phyloP scores from a whole-genome alignment of 1,140 invertebrate genomes.

The Marisa cornuarietis region DNA sequence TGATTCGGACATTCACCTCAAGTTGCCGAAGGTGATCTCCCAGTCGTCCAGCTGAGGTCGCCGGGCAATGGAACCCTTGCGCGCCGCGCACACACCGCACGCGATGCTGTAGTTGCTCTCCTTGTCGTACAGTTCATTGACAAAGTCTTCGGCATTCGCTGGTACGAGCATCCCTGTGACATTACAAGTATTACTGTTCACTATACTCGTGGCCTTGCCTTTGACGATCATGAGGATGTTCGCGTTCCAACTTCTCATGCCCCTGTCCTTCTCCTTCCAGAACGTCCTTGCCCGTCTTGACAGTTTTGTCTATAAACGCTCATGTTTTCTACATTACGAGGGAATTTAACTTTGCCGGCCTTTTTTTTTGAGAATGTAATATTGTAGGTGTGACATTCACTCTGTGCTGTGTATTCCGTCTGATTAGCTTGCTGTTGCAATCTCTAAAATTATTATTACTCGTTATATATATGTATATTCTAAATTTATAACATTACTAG shows the following conservation, averaged over 20 bases:
- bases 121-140: slow-evolving; percentile 7
- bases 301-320: background rate
- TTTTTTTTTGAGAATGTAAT: too few species aligned
- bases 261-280: too few species aligned
- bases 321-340: background rate
- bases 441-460: too few species aligned
- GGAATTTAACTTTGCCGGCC: background rate
- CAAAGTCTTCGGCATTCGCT: background rate
- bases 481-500: too few species aligned
- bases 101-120: slow-evolving; percentile 12
- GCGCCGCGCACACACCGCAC: slow-evolving; percentile 15
- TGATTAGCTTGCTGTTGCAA: too few species aligned
- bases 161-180: background rate
- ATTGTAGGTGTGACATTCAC: too few species aligned
- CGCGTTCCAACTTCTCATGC: background rate
- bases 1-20: background rate
- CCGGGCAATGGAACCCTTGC: background rate
- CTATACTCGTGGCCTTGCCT: background rate
- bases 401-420: too few species aligned
- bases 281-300: too few species aligned
- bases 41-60: slow-evolving; percentile 18
- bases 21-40: slow-evolving; percentile 15
- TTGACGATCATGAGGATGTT: background rate
- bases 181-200: background rate
- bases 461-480: too few species aligned